These are phyloP conservation scores for Periophthalmus modestus DNA, from an alignment of 2,113 vertebrate genomes.

Conservation along the genomic window DNA sequence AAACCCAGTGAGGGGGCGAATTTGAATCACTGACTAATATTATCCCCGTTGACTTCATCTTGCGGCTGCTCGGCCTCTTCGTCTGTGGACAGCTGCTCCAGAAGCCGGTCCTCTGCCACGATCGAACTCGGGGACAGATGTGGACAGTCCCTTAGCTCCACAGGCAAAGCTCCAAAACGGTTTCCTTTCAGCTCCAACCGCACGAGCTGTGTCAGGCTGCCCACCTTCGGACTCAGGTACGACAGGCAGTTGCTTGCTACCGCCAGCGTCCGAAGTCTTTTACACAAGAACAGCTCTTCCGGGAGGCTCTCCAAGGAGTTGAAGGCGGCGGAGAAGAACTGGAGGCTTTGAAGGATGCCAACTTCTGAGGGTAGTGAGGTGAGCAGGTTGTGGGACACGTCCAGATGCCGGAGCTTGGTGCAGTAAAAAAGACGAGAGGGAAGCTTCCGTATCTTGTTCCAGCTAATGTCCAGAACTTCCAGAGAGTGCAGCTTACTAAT, in stretches of 20 bases:
- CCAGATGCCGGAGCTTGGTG: conserved; percentile 81
- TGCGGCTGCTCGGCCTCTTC: conserved; percentile 70
- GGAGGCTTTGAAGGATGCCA: conserved; percentile 81
- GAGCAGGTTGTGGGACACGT: conserved; percentile 86
- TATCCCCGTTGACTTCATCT: conserved; percentile 28
- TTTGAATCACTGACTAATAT: neutral
- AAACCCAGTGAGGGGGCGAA: neutral
- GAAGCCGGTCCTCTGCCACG: conserved; percentile 78
- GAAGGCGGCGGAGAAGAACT: conserved; percentile 80
- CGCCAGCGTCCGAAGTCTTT: conserved; percentile 78
- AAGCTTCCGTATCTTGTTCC: conserved; percentile 83
- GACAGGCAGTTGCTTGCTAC: conserved; percentile 81
- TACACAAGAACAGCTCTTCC: conserved; percentile 86
- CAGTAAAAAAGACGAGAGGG: conserved; percentile 83
- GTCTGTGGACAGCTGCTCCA: conserved; percentile 78
- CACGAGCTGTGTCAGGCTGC: conserved; percentile 73
- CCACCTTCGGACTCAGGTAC: conserved; percentile 77
- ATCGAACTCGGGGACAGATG: conserved; percentile 75
- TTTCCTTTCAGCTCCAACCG: conserved; percentile 86
- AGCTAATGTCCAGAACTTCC: conserved; percentile 83
- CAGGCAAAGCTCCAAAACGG: conserved; percentile 78
- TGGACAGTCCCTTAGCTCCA: conserved; percentile 78
- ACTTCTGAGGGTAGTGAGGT: conserved; percentile 80
- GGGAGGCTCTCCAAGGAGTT: conserved; percentile 84
- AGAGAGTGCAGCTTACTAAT: conserved; percentile 82